Conservation (phyloP, 1,140 invertebrate genomes). For the Trichonephila inaurata region DNA sequence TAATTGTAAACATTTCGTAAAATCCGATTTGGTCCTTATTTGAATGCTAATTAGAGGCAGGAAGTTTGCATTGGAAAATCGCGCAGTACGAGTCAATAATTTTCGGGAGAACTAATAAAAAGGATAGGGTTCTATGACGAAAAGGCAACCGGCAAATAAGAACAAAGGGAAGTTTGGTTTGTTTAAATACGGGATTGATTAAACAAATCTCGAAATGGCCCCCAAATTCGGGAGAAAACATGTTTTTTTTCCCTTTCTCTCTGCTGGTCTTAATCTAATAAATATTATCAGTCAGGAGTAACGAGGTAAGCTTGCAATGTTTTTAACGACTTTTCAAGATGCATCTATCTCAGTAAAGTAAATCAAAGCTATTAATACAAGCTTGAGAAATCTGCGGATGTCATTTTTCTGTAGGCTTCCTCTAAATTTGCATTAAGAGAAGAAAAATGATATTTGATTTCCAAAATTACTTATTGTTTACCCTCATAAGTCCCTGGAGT, state of each 20-base stretch:
- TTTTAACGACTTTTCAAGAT: no score
- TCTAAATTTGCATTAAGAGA: no score
- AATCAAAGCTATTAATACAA: no score
- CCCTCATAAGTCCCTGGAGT: no score
- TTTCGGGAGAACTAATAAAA: not conserved
- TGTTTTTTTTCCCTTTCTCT: not conserved
- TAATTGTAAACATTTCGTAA: conserved; percentile 30
- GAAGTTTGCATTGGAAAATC: conserved; percentile 1
- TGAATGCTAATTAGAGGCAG: conserved; percentile 36
- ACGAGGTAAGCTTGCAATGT: no score
- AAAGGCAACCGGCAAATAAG: not conserved
- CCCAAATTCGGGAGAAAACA: not conserved
- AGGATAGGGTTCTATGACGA: not conserved
- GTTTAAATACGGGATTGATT: not conserved
- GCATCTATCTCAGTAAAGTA: no score
- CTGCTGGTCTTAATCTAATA: no score
- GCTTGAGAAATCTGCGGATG: no score
- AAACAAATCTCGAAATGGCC: not conserved
- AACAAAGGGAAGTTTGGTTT: not conserved
- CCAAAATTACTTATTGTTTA: no score
- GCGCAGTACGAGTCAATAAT: not conserved
- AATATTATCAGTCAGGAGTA: no score
- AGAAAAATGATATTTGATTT: no score
- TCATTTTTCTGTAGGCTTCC: no score
- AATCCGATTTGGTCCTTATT: conserved; percentile 47